phyloP scores from a whole-genome alignment of 2,113 vertebrate genomes.

The Tragelaphus scriptus region DNA sequence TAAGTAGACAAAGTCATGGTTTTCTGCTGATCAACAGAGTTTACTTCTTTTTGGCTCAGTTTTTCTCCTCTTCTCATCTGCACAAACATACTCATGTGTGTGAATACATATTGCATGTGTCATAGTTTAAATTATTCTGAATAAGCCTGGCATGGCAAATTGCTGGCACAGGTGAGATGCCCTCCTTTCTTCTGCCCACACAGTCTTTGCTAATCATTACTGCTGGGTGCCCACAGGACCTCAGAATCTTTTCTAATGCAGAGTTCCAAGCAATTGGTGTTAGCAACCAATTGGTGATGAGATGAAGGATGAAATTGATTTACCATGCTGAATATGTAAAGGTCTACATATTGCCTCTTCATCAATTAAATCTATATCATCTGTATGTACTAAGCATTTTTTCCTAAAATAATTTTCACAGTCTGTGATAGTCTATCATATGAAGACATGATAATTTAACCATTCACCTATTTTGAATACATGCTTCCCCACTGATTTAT shows the following conservation, averaged over 20 bases:
- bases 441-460: not conserved
- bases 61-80: not conserved
- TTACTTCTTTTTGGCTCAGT: not conserved
- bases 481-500: not conserved
- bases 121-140: not conserved
- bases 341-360: not conserved
- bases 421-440: not conserved
- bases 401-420: constrained; percentile 1
- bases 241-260: not conserved
- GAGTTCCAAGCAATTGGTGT: not conserved
- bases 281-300: not conserved
- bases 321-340: not conserved
- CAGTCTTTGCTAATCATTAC: not conserved
- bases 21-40: not conserved
- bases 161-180: not conserved
- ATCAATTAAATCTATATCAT: not conserved
- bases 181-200: not conserved
- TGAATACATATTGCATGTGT: not conserved
- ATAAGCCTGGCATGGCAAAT: not conserved
- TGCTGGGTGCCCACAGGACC: not conserved
- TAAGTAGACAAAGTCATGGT: not conserved
- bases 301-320: not conserved
- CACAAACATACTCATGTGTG: not conserved
- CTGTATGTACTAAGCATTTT: not conserved
- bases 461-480: not conserved